Evolutionary conservation across 2,797 vertebrate species (phyloP).

Genomic region (Lutjanus campechanus): DNA sequence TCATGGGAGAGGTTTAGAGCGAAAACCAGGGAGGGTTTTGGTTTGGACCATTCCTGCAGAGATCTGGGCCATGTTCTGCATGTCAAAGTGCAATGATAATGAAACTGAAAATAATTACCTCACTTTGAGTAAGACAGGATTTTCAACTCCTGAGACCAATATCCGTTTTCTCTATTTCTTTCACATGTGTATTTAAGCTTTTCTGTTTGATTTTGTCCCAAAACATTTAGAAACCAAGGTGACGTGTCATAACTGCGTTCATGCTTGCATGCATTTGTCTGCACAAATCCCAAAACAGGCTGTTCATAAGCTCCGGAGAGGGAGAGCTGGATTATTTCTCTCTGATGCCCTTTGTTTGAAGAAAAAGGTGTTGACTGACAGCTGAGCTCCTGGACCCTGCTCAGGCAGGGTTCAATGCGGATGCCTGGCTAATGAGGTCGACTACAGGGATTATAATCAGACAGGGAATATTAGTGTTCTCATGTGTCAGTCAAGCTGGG

Average conservation of each 20-base stretch:
- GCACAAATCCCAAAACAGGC: constrained; percentile 73
- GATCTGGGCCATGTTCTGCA: constrained; percentile 32
- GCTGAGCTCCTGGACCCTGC: constrained; percentile 80
- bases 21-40: constrained; percentile 44
- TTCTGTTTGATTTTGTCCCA: constrained; percentile 39
- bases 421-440: constrained; percentile 89
- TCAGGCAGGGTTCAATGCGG: constrained; percentile 86
- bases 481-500: constrained; percentile 83
- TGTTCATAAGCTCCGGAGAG: constrained; percentile 62
- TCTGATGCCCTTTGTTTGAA: constrained; percentile 82
- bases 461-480: constrained; percentile 85
- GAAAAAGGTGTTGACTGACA: constrained; percentile 87
- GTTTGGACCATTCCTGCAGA: constrained; percentile 40
- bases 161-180: constrained; percentile 34
- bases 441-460: constrained; percentile 87
- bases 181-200: constrained; percentile 28
- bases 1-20: constrained; percentile 59
- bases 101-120: constrained; percentile 43
- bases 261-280: constrained; percentile 53
- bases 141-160: constrained; percentile 7
- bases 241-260: constrained; percentile 42
- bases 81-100: constrained; percentile 44
- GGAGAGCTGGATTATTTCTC: constrained; percentile 80
- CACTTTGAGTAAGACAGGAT: constrained; percentile 28
- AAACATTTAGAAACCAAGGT: constrained; percentile 52